These are phyloP conservation scores for Rhyacichthys aspro DNA, from an alignment of 2,797 vertebrate species.

Conservation along the genomic window DNA sequence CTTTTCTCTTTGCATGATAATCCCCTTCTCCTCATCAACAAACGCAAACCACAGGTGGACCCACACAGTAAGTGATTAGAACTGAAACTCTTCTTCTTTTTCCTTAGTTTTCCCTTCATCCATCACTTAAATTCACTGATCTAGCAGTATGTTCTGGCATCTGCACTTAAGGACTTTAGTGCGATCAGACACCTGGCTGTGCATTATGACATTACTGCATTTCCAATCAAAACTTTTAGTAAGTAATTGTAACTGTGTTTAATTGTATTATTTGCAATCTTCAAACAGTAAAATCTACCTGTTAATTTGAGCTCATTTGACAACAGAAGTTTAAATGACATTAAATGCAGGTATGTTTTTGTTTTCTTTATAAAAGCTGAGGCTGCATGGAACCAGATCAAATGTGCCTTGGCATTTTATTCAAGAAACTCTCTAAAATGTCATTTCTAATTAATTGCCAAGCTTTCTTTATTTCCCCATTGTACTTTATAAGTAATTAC, in stretches of 20 bases:
- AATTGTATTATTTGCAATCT: too few species aligned
- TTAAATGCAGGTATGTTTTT: too few species aligned
- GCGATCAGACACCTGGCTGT: too few species aligned
- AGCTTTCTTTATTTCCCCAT: conserved; percentile 26
- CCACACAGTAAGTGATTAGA: conserved; percentile 50
- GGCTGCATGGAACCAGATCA: neutral
- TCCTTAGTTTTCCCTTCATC: neutral
- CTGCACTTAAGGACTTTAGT: too few species aligned
- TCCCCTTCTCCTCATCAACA: conserved; percentile 69
- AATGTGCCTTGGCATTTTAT: conserved; percentile 3
- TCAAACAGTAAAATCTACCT: too few species aligned
- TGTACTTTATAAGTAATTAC: conserved; percentile 33
- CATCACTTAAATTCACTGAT: conserved; percentile 16
- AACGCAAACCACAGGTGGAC: conserved; percentile 68
- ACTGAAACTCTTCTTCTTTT: conserved; percentile 39
- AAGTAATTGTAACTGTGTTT: too few species aligned
- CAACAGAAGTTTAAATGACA: too few species aligned
- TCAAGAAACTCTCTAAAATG: conserved; percentile 36
- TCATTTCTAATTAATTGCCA: conserved; percentile 51
- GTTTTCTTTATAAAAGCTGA: too few species aligned
- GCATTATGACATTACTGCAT: too few species aligned
- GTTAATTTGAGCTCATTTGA: too few species aligned
- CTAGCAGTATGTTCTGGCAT: neutral
- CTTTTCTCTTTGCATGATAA: conserved; percentile 61
- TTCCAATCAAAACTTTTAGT: too few species aligned